phyloP scores from a whole-genome alignment of 2,888 invertebrate species.

The Liopterus haemorrhoidalis region DNA sequence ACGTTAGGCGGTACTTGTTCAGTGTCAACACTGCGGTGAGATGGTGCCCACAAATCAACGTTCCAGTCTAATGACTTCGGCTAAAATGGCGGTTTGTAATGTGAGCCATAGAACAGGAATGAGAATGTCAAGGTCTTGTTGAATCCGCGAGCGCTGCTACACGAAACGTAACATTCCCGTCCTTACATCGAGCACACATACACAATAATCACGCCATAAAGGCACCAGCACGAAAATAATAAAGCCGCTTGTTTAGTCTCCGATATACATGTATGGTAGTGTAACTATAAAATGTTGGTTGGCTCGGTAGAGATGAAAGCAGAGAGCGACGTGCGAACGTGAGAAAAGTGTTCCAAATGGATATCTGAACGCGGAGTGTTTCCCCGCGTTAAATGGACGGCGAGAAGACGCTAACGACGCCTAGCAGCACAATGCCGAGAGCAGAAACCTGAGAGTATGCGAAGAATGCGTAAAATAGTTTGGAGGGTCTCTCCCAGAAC shows the following conservation, averaged over 20 bases:
- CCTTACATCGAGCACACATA: not conserved
- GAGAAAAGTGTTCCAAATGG: constrained; percentile 1
- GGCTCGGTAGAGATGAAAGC: too few species aligned
- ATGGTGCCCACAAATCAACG: constrained; percentile 18
- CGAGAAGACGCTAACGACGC: constrained; percentile 9
- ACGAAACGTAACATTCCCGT: not conserved
- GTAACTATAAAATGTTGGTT: too few species aligned
- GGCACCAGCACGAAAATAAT: not conserved
- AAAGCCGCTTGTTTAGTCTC: too few species aligned
- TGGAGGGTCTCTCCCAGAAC: not conserved
- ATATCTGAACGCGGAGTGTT: not conserved
- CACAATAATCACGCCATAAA: not conserved
- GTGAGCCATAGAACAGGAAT: too few species aligned
- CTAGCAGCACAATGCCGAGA: constrained; percentile 3
- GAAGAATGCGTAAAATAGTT: constrained; percentile 13
- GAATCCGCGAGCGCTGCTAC: not conserved
- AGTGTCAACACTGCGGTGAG: too few species aligned
- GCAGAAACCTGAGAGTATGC: constrained; percentile 3
- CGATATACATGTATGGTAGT: too few species aligned
- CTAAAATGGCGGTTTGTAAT: constrained; percentile 7
- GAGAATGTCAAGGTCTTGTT: constrained; percentile 3
- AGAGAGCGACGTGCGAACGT: too few species aligned
- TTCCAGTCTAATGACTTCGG: constrained; percentile 14
- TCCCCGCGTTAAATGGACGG: too few species aligned
- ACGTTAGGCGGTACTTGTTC: constrained; percentile 16